Conservation (phyloP, 1,140 invertebrate species). For the Capitella teleta region DNA sequence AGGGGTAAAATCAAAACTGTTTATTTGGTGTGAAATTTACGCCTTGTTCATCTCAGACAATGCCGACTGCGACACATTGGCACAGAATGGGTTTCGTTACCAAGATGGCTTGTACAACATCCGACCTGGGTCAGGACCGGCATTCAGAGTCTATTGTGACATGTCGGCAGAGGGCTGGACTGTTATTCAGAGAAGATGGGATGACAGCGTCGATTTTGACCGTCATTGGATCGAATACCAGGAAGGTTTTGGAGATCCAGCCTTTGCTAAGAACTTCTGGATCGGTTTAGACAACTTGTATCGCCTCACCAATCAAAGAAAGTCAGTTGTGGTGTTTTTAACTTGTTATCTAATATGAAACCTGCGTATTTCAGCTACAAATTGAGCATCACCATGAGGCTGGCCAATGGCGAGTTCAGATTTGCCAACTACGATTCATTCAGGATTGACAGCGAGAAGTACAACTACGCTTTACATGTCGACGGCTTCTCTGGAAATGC, state of each 20-base stretch:
- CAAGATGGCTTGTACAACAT: not conserved
- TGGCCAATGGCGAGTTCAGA: not conserved
- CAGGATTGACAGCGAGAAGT: not conserved
- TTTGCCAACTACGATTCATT: conserved; percentile 1
- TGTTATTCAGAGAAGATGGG: conserved; percentile 9
- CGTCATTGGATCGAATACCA: conserved; percentile 11
- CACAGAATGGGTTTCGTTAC: not conserved
- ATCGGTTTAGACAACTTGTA: conserved; percentile 1
- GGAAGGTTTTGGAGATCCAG: conserved; percentile 4
- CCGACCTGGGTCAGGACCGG: not conserved
- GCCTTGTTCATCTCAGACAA: not conserved
- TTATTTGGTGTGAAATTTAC: no score
- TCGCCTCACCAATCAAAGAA: not conserved
- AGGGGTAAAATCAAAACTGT: no score
- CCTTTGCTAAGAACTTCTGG: conserved; percentile 6
- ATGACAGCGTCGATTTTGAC: conserved; percentile 4
- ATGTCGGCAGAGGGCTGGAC: not conserved
- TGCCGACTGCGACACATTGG: not conserved
- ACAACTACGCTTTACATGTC: not conserved
- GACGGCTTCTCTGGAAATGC: conserved; percentile 1
- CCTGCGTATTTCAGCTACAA: not conserved
- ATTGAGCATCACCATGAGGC: not conserved
- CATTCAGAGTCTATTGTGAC: not conserved
- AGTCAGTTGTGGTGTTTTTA: no score
- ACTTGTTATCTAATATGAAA: no score